Base-by-base conservation (phyloP, 2,797 vertebrate species). In the Coranthus polyacanthus region DNA sequence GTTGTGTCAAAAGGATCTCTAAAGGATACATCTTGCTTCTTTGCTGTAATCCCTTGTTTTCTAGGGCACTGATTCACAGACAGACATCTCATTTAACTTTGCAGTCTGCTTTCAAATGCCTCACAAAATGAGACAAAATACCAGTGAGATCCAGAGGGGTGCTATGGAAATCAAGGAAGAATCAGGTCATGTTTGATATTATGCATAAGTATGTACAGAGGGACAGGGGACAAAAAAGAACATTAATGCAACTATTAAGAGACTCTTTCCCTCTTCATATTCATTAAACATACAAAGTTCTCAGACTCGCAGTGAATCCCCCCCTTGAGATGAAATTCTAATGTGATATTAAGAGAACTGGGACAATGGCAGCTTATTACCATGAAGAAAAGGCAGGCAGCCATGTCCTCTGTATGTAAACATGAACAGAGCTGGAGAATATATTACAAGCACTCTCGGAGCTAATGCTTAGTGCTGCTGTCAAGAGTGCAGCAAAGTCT, bases 291-390 rank as follows among this genome's bases (percentile, higher is more conserved):
- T 75, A 82, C 63, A 89, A 71, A 61, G 55, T 82, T 87, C 78
- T 82, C 86, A 87, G 84, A 86, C 53, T 86, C 22, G 3, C 32
- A 49, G 54, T 58, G 72, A 85, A 70, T 67, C 52, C 56, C 68
- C 75, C 84, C 80, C 82, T 78, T 58, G 82, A 91, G 90, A 91
- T 83, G 64, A 87, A 92, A 91, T 91, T 92, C 81, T 92, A 89
- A 92, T 92, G 87, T 88, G 89, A 89, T 88, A 89, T 90, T 89
- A 92, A 84, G 75, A 88, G 80, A 90, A 92, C 55, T 88, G 82
- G 88, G 86, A 89, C 83, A 81, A 85, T 53, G 64, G 68, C 64
- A 63, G 58, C 78, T 77, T 68, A 77, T 89, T 86, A 86, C 47
- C 77, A 82, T 79, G 69, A 74, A 63, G 73, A 56, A 15, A 5